Base-by-base conservation (phyloP, 2,797 vertebrate genomes). In the Schizopygopsis pylzovi region DNA sequence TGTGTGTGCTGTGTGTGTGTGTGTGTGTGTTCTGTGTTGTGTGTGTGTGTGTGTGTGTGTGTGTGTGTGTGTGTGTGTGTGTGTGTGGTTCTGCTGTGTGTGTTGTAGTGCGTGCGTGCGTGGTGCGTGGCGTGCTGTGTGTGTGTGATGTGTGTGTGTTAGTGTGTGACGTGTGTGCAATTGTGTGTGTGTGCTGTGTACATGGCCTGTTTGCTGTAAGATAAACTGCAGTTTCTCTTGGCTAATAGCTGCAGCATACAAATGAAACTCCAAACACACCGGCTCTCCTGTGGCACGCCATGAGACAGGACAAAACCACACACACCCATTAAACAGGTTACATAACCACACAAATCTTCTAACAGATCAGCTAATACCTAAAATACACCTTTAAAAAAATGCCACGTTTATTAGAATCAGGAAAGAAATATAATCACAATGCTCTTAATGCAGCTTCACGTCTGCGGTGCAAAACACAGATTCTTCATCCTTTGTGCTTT, bases 171-270 rank as follows among this genome's bases (percentile, higher is more conserved):
- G 33, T 2, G 33, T 2, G 33, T 33, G 33, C n/a, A n/a, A n/a
- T n/a, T 33, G 2, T 33, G 33, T 33, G 33, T 2, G 33, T 33
- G 33, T 33, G 33, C 1, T 68, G 39, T 73, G 37, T 61, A 12
- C 25, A 20, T 76, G 72, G 81, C 47, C 86, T 90, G 89, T 86
- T 87, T 81, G 33, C 72, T 63, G 67, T 72, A 79, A 90, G 85
- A 91, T 89, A 89, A 90, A 88, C 83, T 83, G 41, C 41, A 78
- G 56, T 39, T 76, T 75, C 77, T 81, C 85, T 89, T 90, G 79
- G 59, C 77, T 89, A 87, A 91, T 83, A 86, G 67, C 75, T 63
- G 52, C 68, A 49, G 61, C 56, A 71, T 67, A 59, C 37, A 71
- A 77, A 67, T 75, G 54, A 83, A 73, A 73, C 52, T 61, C 52